Evolutionary conservation across 2,888 invertebrate genomes (phyloP), one percentile per base, ranked within the genome.

Genomic region (Phengaris arion): DNA sequence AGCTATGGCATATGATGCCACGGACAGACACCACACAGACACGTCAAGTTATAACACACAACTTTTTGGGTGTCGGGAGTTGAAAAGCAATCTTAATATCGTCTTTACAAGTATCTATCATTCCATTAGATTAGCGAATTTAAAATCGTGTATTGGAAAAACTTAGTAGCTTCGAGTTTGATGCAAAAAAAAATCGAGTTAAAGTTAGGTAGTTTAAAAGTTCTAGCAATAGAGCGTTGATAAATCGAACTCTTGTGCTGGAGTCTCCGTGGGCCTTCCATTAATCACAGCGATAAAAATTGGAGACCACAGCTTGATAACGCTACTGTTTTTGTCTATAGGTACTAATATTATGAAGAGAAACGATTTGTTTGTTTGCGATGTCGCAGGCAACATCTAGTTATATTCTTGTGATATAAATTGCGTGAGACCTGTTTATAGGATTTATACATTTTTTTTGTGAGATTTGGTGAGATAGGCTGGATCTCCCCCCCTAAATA

Each of bases 261-360:
- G 48, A 7, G 57, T 22, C 59, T 22, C 59, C 9, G 10, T 4
- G 59, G 22, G 15, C 15, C 22, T 59, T 15, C 15, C 59, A 59
- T 59, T 59, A 22, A 59, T 59, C 59, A 59, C 10, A 15, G 22
- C 52, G 70, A 70, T 70, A 70, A 51, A 70, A 51, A 70, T 70
- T 70, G 6, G 7, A 48, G 70, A 70, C 12, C 70, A 70, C 35
- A 64, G 64, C 35, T 35, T 35, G 35, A 35, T 35, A 35, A 35
- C 4, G 35, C 35, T 35, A 35, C 35, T 35, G 35, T 35, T 35
- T 35, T 35, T 35, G 35, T 35, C 35, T 35, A 35, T 35, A 35
- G 4, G 4, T 35, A 35, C 4, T 35, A 35, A 35, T 35, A 22
- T 22, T 22, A 22, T 22, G 22, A 22, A 22, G 22, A 22, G 22